Conservation (phyloP, 2,888 invertebrate genomes). For the Conomelus anceps region DNA sequence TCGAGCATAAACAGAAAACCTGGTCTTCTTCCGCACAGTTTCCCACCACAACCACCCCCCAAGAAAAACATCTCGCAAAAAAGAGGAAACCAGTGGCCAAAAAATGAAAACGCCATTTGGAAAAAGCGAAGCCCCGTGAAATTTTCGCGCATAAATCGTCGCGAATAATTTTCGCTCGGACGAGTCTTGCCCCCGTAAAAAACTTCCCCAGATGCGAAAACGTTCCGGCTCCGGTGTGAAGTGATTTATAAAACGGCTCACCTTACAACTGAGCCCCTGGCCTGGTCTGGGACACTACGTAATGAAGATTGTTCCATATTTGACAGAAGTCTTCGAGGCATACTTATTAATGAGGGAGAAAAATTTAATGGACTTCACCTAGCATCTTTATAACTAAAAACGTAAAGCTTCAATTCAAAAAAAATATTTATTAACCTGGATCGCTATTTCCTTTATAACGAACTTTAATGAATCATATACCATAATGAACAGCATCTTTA, state of each 20-base stretch:
- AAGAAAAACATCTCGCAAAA: background rate
- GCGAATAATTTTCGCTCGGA: background rate
- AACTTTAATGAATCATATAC: too few species aligned
- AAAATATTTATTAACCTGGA: too few species aligned
- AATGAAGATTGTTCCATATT: background rate
- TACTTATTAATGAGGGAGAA: too few species aligned
- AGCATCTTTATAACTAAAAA: too few species aligned
- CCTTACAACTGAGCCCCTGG: background rate
- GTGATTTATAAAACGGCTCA: background rate
- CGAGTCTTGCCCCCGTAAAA: background rate
- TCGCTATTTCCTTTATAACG: too few species aligned
- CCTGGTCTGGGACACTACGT: background rate
- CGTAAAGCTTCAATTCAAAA: too few species aligned
- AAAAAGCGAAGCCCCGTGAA: background rate
- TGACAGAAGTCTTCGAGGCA: background rate
- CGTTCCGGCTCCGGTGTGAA: background rate
- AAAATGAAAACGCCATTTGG: background rate
- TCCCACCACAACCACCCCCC: background rate
- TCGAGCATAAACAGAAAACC: background rate
- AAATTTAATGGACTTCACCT: too few species aligned
- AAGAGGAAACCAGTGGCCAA: background rate
- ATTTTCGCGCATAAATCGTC: background rate
- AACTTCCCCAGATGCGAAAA: background rate
- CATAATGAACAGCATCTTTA: too few species aligned
- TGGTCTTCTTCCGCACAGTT: background rate